Base-by-base conservation (phyloP, 2,888 invertebrate species). In the Troilus luridus region DNA sequence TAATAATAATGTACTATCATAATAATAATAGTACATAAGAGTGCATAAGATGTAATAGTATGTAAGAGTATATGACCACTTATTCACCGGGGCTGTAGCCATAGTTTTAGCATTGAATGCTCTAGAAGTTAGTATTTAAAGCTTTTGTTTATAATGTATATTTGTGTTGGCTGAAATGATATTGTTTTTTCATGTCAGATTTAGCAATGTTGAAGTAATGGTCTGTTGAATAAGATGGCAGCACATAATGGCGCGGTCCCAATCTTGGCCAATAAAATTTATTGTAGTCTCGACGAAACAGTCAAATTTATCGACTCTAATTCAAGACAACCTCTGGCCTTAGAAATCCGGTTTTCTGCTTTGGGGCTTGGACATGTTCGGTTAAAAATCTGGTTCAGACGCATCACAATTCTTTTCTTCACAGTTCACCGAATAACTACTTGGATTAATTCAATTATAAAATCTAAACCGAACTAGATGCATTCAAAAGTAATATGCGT, bases 291-390 rank as follows among this genome's bases (percentile, higher is more conserved):
- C 72, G 72, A 41, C 72, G 72, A 41, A 77, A 77, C 24, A 9
- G 27, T 41, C 72, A 41, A 77, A 77, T 77, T 77, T 77, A 77
- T 77, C 41, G 72, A 77, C 72, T 77, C 41, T 77, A 77, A 41
- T 41, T 77, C 72, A 77, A 8, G 17, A 41, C 14, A 19, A 19
- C 27, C 41, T 41, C 41, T 77, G 27, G 72, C 17, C 17, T 17
- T 27, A 77, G 7, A 24, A 24, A 77, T 27, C 72, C 72, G 72
- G 72, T 77, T 77, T 77, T 41, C 19, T 41, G 27, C 72, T 41
- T 27, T 67, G 67, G 67, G 72, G 41, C 27, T 77, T 27, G 14
- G 67, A 27, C 17, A 41, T 17, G 6, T 77, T 77, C 27, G 17
- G 72, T 41, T 27, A 10, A 77, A 72, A 77, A 77, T 41, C 72